Evolutionary conservation across 2,888 invertebrate species (phyloP).

Genomic region (Teleiodes luculella): DNA sequence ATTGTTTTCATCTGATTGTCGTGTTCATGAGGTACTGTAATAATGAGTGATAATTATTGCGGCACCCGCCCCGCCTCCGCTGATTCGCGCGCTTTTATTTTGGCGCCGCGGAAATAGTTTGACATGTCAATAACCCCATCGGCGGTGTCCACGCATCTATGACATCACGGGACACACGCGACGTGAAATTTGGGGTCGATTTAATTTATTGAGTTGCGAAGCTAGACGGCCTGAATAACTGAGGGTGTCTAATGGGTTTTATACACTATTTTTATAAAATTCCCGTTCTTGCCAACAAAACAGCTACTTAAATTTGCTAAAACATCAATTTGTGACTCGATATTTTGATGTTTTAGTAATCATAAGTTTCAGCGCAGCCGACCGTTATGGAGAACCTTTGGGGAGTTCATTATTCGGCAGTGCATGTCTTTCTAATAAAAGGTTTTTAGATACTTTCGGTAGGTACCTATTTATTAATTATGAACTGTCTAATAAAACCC

Average conservation of each 20-base stretch:
- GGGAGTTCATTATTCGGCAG: too few species aligned
- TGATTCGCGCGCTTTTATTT: slow-evolving; percentile 68
- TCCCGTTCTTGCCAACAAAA: slow-evolving; percentile 20
- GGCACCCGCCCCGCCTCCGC: slow-evolving; percentile 49
- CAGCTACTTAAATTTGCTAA: slow-evolving; percentile 19
- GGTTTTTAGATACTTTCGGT: too few species aligned
- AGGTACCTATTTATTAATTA: too few species aligned
- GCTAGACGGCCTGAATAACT: slow-evolving; percentile 49
- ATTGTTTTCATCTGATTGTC: slow-evolving; percentile 74
- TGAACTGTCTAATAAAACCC: too few species aligned
- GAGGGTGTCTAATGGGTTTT: slow-evolving; percentile 39
- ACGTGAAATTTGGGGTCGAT: slow-evolving; percentile 66
- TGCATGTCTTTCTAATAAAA: too few species aligned
- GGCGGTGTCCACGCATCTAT: slow-evolving; percentile 62
- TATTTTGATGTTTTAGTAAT: too few species aligned
- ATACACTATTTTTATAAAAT: slow-evolving; percentile 46
- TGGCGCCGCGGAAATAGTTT: slow-evolving; percentile 74
- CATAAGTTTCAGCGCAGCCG: too few species aligned
- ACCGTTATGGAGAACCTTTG: too few species aligned
- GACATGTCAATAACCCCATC: slow-evolving; percentile 75
- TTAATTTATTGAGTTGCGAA: slow-evolving; percentile 58
- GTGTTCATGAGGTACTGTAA: slow-evolving; percentile 49
- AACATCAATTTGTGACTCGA: slow-evolving; percentile 3
- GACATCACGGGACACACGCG: slow-evolving; percentile 67
- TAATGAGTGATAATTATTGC: slow-evolving; percentile 31